Evolutionary conservation across 2,888 invertebrate genomes (phyloP), one percentile per base, ranked within the genome.

Genomic region (Sisyra terminalis): DNA sequence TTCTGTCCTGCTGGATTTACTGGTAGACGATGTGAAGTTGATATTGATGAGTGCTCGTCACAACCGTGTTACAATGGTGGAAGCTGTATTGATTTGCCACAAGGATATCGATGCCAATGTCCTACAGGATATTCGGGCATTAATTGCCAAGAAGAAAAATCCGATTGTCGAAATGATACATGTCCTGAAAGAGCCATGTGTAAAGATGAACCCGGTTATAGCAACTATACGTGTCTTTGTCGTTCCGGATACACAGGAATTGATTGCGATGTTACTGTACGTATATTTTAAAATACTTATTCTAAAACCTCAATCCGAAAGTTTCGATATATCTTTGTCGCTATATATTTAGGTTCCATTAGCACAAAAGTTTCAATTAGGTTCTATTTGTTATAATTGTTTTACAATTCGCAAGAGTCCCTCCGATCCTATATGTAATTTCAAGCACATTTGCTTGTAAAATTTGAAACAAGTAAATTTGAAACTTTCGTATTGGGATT

Each of bases 181-280:
- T 97, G 97, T 53, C 89, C 90, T 1, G 93, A 92, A 56, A 71
- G 92, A 54, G 94, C 94, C 3, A 92, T 93, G 87, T 97, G 97
- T 61, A 93, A 94, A 64, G 90, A 96, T 60, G 87, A 83, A 61
- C 92, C 84, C 14, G 89, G 85, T 45, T 77, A 74, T 51, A 86
- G 84, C 52, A 92, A 92, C 55, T 83, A 78, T 54, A 89, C 90
- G 1, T 97, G 97, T 57, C 68, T 96, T 8, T 97, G 97, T 57
- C 71, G 92, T 56, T 81, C 88, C 47, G 96, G 96, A 41, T 97
- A 93, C 57, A 90, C 93, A 13, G 97, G 96, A 31, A 70, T 80
- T 44, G 86, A 88, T 55, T 93, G 92, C 57, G 89, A 92, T 57
- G 69, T 89, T 34, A 90, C 90, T 47, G 84, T 81, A 66, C 66